Evolutionary conservation across 1,140 invertebrate species (phyloP).

Genomic region (Drosophila littoralis): DNA sequence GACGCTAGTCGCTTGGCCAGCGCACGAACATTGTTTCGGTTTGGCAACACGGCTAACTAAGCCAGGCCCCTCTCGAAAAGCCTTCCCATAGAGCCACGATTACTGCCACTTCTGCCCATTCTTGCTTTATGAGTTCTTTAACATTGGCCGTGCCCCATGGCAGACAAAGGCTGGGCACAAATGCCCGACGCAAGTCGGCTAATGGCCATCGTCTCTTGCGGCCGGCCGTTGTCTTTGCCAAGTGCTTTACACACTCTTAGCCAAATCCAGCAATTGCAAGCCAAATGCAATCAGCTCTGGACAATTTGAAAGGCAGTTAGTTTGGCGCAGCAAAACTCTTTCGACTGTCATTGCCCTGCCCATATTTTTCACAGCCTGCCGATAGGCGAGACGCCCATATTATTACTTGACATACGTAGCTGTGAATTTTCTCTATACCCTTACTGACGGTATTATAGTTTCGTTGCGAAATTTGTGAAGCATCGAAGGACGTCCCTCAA

Average conservation of each 20-base stretch:
- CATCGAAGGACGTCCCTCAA: too few relatives aligned
- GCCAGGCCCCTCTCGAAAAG: constrained; percentile 26
- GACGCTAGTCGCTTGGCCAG: constrained; percentile 24
- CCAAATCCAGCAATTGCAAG: constrained; percentile 24
- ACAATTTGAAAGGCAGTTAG: constrained; percentile 52
- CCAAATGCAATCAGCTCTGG: constrained; percentile 42
- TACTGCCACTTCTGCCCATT: constrained; percentile 24
- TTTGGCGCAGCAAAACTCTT: constrained; percentile 3
- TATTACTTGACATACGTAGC: constrained; percentile 34
- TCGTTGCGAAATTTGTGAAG: too few relatives aligned
- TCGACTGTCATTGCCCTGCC: constrained; percentile 18
- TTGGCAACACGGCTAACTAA: constrained; percentile 51
- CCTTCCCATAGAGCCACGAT: constrained; percentile 30
- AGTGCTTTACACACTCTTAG: constrained; percentile 41
- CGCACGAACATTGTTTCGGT: constrained; percentile 68
- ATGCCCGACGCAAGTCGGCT: constrained; percentile 58
- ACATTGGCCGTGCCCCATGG: constrained; percentile 52
- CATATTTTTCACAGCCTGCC: constrained; percentile 20
- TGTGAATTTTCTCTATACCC: too few relatives aligned
- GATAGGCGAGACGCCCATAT: constrained; percentile 1
- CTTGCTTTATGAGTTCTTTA: constrained; percentile 72
- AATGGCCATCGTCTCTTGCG: constrained; percentile 39
- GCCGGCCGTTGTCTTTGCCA: constrained; percentile 19
- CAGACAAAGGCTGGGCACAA: constrained; percentile 52
- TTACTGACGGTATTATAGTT: too few relatives aligned